These are phyloP conservation scores for Melitaea cinxia DNA, from an alignment of 1,140 invertebrate species.

Conservation along the genomic window DNA sequence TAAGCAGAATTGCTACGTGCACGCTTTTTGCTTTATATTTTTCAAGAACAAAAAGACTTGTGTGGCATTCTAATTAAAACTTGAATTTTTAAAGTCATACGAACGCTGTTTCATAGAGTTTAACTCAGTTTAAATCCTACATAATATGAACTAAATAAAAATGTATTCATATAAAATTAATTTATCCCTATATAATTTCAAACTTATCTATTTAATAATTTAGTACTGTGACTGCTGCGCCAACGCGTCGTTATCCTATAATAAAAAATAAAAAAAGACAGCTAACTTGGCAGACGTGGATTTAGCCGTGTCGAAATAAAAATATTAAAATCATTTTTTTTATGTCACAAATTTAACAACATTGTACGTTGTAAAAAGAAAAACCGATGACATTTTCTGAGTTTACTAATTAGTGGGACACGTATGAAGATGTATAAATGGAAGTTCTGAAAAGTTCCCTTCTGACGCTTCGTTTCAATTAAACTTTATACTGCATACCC, in stretches of 20 bases:
- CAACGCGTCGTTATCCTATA: too few relatives aligned
- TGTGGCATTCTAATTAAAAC: constrained; percentile 18
- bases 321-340: too few relatives aligned
- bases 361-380: neutral
- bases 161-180: neutral
- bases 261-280: too few relatives aligned
- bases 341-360: too few relatives aligned
- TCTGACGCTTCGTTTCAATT: constrained; percentile 37
- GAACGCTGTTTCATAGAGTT: neutral
- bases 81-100: constrained; percentile 12
- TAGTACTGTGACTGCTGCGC: too few relatives aligned
- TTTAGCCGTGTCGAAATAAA: too few relatives aligned
- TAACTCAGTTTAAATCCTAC: neutral
- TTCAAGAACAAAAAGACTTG: constrained; percentile 4
- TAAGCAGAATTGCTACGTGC: neutral
- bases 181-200: too few relatives aligned
- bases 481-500: constrained; percentile 23
- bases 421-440: constrained; percentile 31
- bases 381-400: constrained; percentile 19
- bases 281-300: too few relatives aligned
- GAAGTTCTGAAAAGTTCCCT: constrained; percentile 24
- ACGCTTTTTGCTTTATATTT: constrained; percentile 18
- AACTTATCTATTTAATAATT: too few relatives aligned
- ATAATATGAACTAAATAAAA: neutral
- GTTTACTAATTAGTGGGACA: constrained; percentile 31